A percentile compares a stretch with the other conserved stretches of the same genome.
Conservation (phyloP, 2,888 invertebrate species). For the Hoplodrina ambigua region DNA sequence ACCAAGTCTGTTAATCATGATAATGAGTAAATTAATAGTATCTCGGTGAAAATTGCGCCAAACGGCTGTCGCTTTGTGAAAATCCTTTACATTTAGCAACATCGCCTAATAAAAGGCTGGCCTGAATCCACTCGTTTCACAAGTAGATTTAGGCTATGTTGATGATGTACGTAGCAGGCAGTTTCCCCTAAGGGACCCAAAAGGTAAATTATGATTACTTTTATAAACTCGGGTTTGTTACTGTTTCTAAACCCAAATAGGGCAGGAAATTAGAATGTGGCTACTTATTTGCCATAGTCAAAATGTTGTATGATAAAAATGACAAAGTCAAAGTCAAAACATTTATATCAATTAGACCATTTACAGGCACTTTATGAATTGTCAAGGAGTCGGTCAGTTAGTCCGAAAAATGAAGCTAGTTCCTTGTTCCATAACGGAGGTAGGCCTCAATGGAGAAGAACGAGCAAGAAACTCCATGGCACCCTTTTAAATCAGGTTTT, state of each 20-base stretch:
- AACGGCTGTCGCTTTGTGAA: background rate
- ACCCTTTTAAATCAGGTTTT: no score
- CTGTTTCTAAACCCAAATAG: slow-evolving; percentile 18
- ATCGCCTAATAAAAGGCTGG: slow-evolving; percentile 26
- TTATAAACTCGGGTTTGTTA: slow-evolving; percentile 32
- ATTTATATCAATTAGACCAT: no score
- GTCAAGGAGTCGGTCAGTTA: no score
- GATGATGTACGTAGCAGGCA: slow-evolving; percentile 27
- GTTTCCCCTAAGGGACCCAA: slow-evolving; percentile 45
- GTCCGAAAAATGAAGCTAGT: no score
- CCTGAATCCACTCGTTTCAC: slow-evolving; percentile 39
- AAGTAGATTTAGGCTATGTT: slow-evolving; percentile 36
- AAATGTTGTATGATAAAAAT: background rate
- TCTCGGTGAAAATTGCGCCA: background rate
- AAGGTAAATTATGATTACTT: slow-evolving; percentile 53
- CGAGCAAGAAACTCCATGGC: no score
- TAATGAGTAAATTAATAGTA: background rate
- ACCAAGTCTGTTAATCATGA: background rate
- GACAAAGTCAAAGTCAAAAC: no score
- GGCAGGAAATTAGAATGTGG: background rate
- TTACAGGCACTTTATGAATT: no score
- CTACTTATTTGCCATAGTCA: background rate
- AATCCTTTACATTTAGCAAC: slow-evolving; percentile 28
- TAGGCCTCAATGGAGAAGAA: no score
- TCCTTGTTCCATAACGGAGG: no score